Percentiles rank a stretch among this genome's conserved stretches.
These are phyloP conservation scores for Alectoris magna DNA, from an alignment of 2,797 vertebrate species.

Conservation along the genomic window DNA sequence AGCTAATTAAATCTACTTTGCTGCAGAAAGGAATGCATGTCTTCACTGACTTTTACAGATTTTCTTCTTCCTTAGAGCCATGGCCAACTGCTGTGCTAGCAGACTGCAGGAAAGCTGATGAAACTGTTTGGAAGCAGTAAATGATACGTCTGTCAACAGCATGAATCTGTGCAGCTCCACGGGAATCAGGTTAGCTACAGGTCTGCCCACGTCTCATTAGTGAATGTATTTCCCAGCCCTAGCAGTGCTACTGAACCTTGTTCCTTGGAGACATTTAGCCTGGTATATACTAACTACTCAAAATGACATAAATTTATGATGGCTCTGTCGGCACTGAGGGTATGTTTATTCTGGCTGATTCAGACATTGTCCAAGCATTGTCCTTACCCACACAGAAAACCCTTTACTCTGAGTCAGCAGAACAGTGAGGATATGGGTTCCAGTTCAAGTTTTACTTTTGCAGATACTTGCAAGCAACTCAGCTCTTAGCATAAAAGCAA, in stretches of 20 bases:
- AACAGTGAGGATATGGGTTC: background rate
- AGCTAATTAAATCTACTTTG: background rate
- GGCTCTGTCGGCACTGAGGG: background rate
- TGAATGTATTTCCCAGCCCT: background rate
- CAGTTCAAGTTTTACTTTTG: constrained; percentile 18
- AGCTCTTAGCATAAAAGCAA: background rate
- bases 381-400: constrained; percentile 1
- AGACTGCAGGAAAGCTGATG: constrained; percentile 28
- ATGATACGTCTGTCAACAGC: background rate
- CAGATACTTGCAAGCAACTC: background rate
- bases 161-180: background rate
- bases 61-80: background rate
- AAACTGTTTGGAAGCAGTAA: constrained; percentile 24
- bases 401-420: constrained; percentile 14
- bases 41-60: background rate
- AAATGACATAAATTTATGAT: constrained; percentile 27
- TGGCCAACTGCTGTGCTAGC: background rate
- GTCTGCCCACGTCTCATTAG: background rate
- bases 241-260: background rate
- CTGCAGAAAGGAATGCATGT: background rate
- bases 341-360: constrained; percentile 17
- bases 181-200: background rate
- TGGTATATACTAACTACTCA: background rate
- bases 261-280: background rate
- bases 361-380: background rate